Evolutionary conservation across 92 coral and sea anemone genomes (phyloP).

Genomic region (Palythoa grandis): DNA sequence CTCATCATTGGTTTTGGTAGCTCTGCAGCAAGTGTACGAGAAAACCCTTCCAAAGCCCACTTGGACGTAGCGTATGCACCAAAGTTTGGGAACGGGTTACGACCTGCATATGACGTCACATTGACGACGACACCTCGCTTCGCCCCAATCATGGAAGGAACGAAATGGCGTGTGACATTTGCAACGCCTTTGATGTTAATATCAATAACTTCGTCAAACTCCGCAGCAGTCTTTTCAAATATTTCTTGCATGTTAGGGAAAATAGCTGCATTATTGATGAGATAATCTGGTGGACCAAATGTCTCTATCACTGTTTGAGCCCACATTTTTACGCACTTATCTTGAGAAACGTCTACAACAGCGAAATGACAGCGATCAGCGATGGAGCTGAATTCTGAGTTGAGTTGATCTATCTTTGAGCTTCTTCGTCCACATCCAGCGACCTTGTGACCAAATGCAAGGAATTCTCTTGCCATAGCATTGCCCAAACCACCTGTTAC

Average conservation of each 20-base stretch:
- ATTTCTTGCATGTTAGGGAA: not conserved
- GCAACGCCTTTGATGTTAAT: slow-evolving; percentile 34
- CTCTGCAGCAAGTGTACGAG: slow-evolving; percentile 18
- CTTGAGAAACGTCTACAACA: slow-evolving; percentile 17
- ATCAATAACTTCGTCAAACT: slow-evolving; percentile 39
- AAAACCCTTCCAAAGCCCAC: slow-evolving; percentile 50
- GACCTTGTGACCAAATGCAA: slow-evolving; percentile 32
- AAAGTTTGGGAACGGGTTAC: slow-evolving; percentile 4
- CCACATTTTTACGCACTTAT: slow-evolving; percentile 27
- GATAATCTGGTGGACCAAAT: slow-evolving; percentile 38
- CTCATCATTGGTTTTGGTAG: slow-evolving; percentile 37
- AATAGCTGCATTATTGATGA: slow-evolving; percentile 43
- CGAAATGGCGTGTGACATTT: slow-evolving; percentile 37
- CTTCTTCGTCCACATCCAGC: slow-evolving; percentile 39
- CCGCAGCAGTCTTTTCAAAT: slow-evolving; percentile 19
- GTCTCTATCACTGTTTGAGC: not conserved
- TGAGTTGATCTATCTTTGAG: slow-evolving; percentile 10
- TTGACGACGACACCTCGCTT: slow-evolving; percentile 32
- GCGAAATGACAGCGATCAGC: slow-evolving; percentile 11
- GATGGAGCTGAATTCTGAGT: not conserved
- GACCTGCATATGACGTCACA: slow-evolving; percentile 33
- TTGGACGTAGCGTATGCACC: slow-evolving; percentile 11
- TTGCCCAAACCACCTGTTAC: slow-evolving; percentile 26
- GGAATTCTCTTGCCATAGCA: slow-evolving; percentile 38
- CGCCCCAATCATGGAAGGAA: slow-evolving; percentile 20